Conservation (phyloP, 2,888 invertebrate genomes). For the Caenorhabditis sinica region DNA sequence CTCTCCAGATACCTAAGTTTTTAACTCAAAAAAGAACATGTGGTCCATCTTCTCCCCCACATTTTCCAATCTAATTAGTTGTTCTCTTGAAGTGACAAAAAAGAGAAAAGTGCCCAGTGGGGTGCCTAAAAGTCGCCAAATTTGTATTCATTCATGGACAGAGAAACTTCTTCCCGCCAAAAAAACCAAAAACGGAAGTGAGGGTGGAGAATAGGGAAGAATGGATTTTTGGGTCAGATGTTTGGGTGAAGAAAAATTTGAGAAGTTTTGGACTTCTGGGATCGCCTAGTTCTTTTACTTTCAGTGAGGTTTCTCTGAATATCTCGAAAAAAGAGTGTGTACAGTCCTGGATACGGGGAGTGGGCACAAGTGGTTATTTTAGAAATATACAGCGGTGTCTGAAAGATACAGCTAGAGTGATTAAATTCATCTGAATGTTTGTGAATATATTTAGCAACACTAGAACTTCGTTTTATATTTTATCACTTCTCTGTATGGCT, state of each 20-base stretch:
- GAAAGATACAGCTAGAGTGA: too few species aligned
- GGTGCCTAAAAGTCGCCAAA: constrained; percentile 19
- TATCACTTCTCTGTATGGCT: too few species aligned
- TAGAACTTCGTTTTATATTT: too few species aligned
- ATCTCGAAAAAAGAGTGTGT: too few species aligned
- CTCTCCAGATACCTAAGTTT: not conserved
- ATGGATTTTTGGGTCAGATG: not conserved
- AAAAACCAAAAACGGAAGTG: constrained; percentile 15
- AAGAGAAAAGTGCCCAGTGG: constrained; percentile 7
- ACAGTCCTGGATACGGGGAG: too few species aligned
- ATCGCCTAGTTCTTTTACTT: not conserved
- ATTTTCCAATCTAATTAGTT: not conserved
- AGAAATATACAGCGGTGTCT: too few species aligned
- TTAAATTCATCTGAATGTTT: too few species aligned
- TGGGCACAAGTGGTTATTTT: too few species aligned
- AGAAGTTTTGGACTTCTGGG: not conserved
- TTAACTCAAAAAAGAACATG: constrained; percentile 14
- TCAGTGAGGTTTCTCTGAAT: not conserved
- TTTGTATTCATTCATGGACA: constrained; percentile 51
- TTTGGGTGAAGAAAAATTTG: not conserved
- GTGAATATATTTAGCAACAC: too few species aligned
- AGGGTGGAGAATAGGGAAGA: constrained; percentile 10
- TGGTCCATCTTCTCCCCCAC: not conserved
- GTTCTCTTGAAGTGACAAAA: not conserved
- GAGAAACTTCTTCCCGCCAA: constrained; percentile 3